Conservation (phyloP, 2,797 vertebrate species). For the Fringilla coelebs region DNA sequence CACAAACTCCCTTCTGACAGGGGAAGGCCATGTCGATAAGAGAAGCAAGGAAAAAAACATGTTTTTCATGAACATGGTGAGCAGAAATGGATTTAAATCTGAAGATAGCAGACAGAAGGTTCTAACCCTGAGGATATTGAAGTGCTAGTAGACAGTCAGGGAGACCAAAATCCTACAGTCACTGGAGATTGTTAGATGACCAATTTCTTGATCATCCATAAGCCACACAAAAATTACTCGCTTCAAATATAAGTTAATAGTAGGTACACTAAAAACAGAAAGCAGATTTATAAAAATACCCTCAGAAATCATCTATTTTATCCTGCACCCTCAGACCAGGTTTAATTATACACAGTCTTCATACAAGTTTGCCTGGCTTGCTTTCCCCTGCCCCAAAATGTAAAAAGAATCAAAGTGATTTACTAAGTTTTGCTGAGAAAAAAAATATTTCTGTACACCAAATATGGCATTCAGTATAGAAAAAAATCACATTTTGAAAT, state of each 20-base stretch:
- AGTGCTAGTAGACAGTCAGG: not conserved
- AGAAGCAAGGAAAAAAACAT: not conserved
- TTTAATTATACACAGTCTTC: not conserved
- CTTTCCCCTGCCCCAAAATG: not conserved
- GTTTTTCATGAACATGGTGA: not conserved
- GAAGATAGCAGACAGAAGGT: not conserved
- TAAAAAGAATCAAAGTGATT: not conserved
- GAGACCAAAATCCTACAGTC: not conserved
- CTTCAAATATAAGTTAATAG: not conserved
- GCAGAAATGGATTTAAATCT: not conserved
- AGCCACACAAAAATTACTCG: not conserved
- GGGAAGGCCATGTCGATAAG: not conserved
- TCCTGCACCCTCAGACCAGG: not conserved
- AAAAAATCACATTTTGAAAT: not conserved
- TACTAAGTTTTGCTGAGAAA: not conserved
- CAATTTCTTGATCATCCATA: not conserved
- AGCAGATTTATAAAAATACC: not conserved
- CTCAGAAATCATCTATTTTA: not conserved
- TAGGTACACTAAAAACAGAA: not conserved
- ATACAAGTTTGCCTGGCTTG: not conserved
- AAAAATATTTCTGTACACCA: not conserved
- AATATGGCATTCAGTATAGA: not conserved
- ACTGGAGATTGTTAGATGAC: not conserved
- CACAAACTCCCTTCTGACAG: not conserved
- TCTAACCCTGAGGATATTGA: not conserved